A percentile compares a stretch with the other conserved stretches of the same genome.
phyloP scores from a whole-genome alignment of 2,113 vertebrate species.

The Plectropomus leopardus region DNA sequence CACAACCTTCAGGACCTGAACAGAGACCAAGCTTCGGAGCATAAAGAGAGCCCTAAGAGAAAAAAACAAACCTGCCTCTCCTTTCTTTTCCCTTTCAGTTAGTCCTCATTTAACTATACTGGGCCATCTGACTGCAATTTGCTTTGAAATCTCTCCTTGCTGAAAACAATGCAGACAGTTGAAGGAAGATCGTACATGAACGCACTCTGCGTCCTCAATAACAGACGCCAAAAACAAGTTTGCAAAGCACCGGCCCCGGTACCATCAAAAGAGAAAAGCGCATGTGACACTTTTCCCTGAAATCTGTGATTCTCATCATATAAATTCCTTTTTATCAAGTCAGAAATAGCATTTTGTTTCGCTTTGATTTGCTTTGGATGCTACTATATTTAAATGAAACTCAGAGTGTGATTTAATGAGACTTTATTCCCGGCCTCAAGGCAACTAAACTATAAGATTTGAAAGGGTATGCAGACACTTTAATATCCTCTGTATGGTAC shows the following conservation, averaged over 20 bases:
- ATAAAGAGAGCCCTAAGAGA: too few relatives aligned
- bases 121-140: background rate
- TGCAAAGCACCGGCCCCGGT: too few relatives aligned
- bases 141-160: background rate
- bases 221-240: too few relatives aligned
- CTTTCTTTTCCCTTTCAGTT: background rate
- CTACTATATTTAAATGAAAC: constrained; percentile 32
- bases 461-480: constrained; percentile 15
- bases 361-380: background rate
- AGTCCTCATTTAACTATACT: background rate
- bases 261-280: too few relatives aligned
- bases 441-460: constrained; percentile 10
- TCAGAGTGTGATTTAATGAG: constrained; percentile 31
- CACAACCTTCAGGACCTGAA: too few relatives aligned
- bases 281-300: background rate
- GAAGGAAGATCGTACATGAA: background rate
- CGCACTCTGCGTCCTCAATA: background rate
- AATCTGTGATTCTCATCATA: constrained; percentile 20
- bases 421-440: constrained; percentile 3
- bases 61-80: background rate
- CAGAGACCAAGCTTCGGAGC: too few relatives aligned
- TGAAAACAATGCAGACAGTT: background rate
- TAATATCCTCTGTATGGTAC: constrained; percentile 42
- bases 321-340: constrained; percentile 1
- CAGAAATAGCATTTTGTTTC: constrained; percentile 15